These are phyloP conservation scores for Marisa cornuarietis DNA, from an alignment of 1,140 invertebrate genomes.

Conservation along the genomic window DNA sequence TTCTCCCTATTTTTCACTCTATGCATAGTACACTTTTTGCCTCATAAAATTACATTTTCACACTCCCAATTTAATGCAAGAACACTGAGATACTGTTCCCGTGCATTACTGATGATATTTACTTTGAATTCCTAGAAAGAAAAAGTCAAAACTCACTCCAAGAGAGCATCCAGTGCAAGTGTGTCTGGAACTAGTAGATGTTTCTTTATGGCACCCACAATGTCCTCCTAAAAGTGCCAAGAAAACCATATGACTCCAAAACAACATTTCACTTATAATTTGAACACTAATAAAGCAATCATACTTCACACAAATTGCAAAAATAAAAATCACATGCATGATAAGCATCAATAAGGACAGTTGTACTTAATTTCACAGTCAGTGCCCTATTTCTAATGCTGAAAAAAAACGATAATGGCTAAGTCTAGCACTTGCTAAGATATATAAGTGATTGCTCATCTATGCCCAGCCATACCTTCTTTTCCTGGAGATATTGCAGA, in stretches of 20 bases:
- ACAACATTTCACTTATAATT: not conserved
- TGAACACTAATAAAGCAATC: not conserved
- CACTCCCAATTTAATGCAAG: not conserved
- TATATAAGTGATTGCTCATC: too few species aligned
- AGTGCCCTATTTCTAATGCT: not conserved
- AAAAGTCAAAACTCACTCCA: slow-evolving; percentile 77
- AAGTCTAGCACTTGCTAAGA: too few species aligned
- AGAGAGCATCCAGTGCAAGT: slow-evolving; percentile 79
- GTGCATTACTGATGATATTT: not conserved
- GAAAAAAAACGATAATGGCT: too few species aligned
- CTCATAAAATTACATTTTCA: not conserved
- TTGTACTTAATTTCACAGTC: not conserved
- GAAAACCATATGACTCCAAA: not conserved
- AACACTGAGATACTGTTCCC: not conserved
- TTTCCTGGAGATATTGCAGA: too few species aligned
- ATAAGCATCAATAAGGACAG: not conserved
- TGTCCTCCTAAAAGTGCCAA: slow-evolving; percentile 69
- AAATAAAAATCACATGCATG: not conserved
- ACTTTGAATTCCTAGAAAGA: not conserved
- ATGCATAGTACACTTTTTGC: not conserved
- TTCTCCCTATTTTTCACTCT: not conserved
- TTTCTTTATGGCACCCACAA: slow-evolving; percentile 77
- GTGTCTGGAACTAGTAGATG: slow-evolving; percentile 77
- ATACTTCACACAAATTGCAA: not conserved
- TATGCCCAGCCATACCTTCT: too few species aligned